These are phyloP conservation scores for Lacerta bilineata DNA, from an alignment of 2,797 vertebrate species.

Conservation along the genomic window DNA sequence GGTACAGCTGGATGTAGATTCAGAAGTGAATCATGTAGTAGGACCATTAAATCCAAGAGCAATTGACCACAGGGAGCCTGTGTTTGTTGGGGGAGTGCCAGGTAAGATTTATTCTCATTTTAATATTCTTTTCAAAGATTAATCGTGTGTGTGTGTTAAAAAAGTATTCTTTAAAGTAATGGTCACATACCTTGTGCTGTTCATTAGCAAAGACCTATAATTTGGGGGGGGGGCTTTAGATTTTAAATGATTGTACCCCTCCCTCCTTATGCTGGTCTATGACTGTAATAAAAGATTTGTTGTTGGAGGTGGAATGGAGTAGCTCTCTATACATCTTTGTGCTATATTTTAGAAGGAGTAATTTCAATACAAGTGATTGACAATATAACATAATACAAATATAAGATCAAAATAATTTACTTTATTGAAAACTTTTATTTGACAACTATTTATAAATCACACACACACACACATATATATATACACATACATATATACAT, in stretches of 20 bases:
- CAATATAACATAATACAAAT: no score
- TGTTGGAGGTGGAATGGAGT: no score
- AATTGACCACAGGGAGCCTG: constrained; percentile 81
- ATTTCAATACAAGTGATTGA: no score
- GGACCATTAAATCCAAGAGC: constrained; percentile 83
- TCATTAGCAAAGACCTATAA: neutral
- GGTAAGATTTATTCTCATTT: constrained; percentile 77
- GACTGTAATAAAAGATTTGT: no score
- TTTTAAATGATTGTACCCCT: no score
- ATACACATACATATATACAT: no score
- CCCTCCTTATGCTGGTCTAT: no score
- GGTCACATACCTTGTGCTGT: neutral
- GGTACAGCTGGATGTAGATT: constrained; percentile 93
- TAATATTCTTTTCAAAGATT: neutral
- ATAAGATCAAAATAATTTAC: neutral
- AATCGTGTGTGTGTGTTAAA: neutral
- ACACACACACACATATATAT: no score
- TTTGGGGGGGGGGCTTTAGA: constrained; percentile 7
- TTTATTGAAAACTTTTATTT: neutral
- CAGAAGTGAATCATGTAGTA: constrained; percentile 90
- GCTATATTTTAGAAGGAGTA: no score
- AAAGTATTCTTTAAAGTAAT: constrained; percentile 20
- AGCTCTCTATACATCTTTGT: no score
- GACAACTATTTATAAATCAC: no score
- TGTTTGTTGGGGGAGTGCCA: constrained; percentile 94